Conservation (phyloP, 2,113 vertebrate species). For the Turdus rufiventris region DNA sequence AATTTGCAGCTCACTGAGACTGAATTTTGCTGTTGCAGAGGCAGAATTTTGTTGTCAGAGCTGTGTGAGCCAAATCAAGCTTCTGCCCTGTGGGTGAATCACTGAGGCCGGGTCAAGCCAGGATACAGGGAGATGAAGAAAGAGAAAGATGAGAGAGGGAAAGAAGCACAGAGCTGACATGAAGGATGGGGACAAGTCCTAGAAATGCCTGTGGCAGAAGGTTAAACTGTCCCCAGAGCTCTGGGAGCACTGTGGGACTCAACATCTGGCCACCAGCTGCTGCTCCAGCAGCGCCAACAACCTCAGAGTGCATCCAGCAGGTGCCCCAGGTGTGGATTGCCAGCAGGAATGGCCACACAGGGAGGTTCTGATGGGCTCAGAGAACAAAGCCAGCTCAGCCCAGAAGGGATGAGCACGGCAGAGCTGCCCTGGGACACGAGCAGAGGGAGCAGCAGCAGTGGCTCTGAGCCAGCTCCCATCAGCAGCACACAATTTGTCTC, state of each 20-base stretch:
- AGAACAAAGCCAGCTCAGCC: fast-evolving
- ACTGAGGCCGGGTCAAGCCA: not conserved
- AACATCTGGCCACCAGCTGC: constrained; percentile 27
- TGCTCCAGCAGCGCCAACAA: not conserved
- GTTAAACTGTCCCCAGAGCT: not conserved
- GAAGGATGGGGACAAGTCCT: not conserved
- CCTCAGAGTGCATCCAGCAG: not conserved
- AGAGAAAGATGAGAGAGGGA: not conserved
- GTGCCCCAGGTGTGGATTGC: not conserved
- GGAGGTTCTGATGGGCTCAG: not conserved
- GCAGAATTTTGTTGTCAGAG: not conserved
- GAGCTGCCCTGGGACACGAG: not conserved
- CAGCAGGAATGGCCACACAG: fast-evolving
- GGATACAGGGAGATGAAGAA: not conserved
- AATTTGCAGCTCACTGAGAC: not conserved
- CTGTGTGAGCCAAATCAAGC: fast-evolving
- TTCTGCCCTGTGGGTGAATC: fast-evolving
- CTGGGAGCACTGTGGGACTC: not conserved
- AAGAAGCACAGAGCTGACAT: not conserved
- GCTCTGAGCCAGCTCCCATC: constrained; percentile 14
- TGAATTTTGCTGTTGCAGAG: not conserved
- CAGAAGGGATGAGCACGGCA: not conserved
- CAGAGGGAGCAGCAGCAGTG: not conserved
- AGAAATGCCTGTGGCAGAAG: not conserved
- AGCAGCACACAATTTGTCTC: not conserved